Evolutionary conservation across 1,140 invertebrate species (phyloP).

Genomic region (Tetramorium alpestre): DNA sequence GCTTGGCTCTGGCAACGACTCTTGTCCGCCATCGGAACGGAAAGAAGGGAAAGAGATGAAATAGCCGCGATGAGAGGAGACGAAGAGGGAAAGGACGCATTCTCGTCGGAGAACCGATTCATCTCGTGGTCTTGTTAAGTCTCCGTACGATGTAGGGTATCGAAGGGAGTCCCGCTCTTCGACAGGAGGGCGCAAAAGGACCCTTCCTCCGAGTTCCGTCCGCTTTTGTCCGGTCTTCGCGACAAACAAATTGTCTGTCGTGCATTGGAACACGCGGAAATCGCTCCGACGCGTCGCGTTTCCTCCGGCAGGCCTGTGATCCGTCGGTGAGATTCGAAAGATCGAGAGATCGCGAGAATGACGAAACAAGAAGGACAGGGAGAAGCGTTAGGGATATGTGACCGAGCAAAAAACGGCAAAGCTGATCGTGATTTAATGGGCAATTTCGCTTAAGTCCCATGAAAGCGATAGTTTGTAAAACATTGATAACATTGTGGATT

Average conservation of each 20-base stretch:
- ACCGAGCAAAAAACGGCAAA: constrained; percentile 58
- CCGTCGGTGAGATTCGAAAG: constrained; percentile 58
- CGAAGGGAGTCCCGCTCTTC: constrained; percentile 25
- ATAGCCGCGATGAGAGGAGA: constrained; percentile 9
- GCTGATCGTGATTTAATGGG: constrained; percentile 53
- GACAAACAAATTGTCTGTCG: constrained; percentile 74
- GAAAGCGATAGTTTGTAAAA: constrained; percentile 47
- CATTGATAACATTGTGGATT: not conserved
- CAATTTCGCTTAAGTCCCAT: constrained; percentile 39
- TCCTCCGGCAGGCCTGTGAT: constrained; percentile 18
- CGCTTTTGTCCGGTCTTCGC: constrained; percentile 39
- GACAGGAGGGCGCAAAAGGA: constrained; percentile 59
- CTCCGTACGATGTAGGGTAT: constrained; percentile 54
- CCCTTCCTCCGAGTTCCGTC: constrained; percentile 15
- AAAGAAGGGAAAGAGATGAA: constrained; percentile 24
- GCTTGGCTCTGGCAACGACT: constrained; percentile 52
- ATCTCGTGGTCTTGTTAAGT: constrained; percentile 77
- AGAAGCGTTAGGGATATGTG: constrained; percentile 51
- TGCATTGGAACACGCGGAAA: constrained; percentile 66
- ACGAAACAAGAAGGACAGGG: constrained; percentile 56
- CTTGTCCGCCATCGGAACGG: constrained; percentile 54
- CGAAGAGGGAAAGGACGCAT: constrained; percentile 44
- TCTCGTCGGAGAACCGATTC: constrained; percentile 71
- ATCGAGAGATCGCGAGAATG: constrained; percentile 38
- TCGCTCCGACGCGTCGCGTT: constrained; percentile 45